Percentiles rank a stretch among this genome's conserved stretches.
Evolutionary conservation across 2,888 invertebrate genomes (phyloP).

Genomic region (Ochropacha duplaris): DNA sequence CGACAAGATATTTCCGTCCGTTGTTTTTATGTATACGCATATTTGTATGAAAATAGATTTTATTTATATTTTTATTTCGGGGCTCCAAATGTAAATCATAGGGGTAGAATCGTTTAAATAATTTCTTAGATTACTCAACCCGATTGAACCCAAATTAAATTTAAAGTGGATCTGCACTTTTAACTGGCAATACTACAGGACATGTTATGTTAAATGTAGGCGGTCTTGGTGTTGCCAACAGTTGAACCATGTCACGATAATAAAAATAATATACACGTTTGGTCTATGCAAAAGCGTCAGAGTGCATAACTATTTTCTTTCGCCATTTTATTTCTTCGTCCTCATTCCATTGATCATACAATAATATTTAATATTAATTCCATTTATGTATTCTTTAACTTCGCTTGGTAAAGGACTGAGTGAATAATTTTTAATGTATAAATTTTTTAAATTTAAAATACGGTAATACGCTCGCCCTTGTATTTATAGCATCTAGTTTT

Average conservation of each 20-base stretch:
- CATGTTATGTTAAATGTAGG: no score
- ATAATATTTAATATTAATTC: no score
- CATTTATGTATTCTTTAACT: background rate
- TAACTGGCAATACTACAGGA: no score
- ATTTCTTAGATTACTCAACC: background rate
- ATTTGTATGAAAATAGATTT: background rate
- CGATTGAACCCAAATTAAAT: background rate
- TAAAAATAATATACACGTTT: no score
- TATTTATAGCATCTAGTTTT: conserved; percentile 58
- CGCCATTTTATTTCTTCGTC: no score
- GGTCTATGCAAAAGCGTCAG: no score
- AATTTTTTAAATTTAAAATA: conserved; percentile 30
- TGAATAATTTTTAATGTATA: conserved; percentile 35
- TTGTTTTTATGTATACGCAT: conserved; percentile 28
- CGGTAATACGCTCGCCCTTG: conserved; percentile 41
- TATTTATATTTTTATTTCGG: background rate
- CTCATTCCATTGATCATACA: background rate
- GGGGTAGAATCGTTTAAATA: background rate
- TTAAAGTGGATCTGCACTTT: no score
- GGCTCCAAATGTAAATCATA: background rate
- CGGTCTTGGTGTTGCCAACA: no score
- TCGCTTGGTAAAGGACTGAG: conserved; percentile 52
- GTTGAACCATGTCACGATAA: no score
- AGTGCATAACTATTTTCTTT: no score
- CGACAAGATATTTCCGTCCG: conserved; percentile 41